phyloP scores from a whole-genome alignment of 2,113 vertebrate species.

The Coryphaenoides rupestris region DNA sequence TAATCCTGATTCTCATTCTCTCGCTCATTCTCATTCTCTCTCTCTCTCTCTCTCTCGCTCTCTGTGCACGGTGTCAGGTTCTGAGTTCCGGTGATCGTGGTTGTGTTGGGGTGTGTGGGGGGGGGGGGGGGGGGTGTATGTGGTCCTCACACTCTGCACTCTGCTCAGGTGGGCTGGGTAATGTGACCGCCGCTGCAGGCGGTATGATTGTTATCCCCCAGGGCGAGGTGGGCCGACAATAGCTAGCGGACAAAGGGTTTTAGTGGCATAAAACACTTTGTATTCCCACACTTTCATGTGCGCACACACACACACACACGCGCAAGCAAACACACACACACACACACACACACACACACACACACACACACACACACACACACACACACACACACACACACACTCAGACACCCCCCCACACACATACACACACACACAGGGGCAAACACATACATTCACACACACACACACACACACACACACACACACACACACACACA shows the following conservation, averaged over 20 bases:
- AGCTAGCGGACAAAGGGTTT: slow-evolving; percentile 42
- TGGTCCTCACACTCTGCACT: slow-evolving; percentile 45
- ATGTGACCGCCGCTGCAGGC: slow-evolving; percentile 60
- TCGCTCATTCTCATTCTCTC: too few species aligned
- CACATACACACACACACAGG: too few species aligned
- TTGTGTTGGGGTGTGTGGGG: slow-evolving; percentile 52
- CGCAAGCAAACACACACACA: not conserved
- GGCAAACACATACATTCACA: too few species aligned
- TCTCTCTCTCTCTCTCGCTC: too few species aligned
- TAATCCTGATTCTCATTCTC: too few species aligned
- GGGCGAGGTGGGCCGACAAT: slow-evolving; percentile 55
- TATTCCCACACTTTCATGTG: not conserved
- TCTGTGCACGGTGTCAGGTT: slow-evolving; percentile 44
- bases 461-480: too few species aligned
- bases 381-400: slow-evolving; percentile 2
- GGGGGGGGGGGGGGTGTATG: slow-evolving; percentile 25
- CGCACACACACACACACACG: slow-evolving; percentile 5
- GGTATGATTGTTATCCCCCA: slow-evolving; percentile 56
- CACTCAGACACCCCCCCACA: too few species aligned
- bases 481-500: too few species aligned
- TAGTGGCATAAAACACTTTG: not conserved
- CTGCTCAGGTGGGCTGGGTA: slow-evolving; percentile 45
- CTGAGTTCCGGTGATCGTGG: slow-evolving; percentile 29
- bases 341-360: not conserved
- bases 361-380: slow-evolving; percentile 8